Evolutionary conservation across 2,888 invertebrate genomes (phyloP), one percentile per base, ranked within the genome.

Genomic region (Chrysolina haemoptera): DNA sequence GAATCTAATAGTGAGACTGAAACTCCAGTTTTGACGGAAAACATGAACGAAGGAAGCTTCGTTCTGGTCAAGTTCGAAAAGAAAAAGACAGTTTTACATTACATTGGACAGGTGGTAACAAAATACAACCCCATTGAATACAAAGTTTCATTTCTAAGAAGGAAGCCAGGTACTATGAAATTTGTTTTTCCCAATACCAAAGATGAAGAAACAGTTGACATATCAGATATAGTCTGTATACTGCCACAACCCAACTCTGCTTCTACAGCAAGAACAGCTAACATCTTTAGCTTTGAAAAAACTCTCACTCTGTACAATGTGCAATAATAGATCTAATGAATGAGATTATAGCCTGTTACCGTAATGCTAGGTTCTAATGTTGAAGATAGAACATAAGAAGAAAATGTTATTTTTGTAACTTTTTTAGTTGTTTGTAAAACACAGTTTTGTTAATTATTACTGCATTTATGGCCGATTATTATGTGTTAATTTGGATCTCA

Each of bases 111-210:
- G 59, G 68, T 68, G 1, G 22, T 68, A 62, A 68, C 59, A 59
- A 59, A 68, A 68, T 68, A 68, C 16, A 55, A 12, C 55, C 68
- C 41, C 16, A 27, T 6, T 10, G 40, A 68, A 68, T 68, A 35
- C 18, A 59, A 59, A 59, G 59, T 68, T 68, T 68, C 68, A 55
- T 68, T 55, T 68, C 27, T 68, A 16, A 55, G 68, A 68, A 68
- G 62, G 41, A 35, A 68, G 18, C 59, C 59, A n/a, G 59, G 40
- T 59, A 59, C 68, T 27, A 35, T 11, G 59, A 68, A 68, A 68
- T 68, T 68, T 59, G 41, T 68, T 59, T 68, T 59, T 40, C 41
- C 68, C 9, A 68, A 48, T 48, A 48, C 16, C 16, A 16, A 48
- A 48, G 48, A 48, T 48, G 16, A 16, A 48, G n/a, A 14, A 48